A percentile compares a stretch with the other conserved stretches of the same genome.
phyloP scores from a whole-genome alignment of 35 echinoderm and acorn worm genomes.

The Apostichopus japonicus region DNA sequence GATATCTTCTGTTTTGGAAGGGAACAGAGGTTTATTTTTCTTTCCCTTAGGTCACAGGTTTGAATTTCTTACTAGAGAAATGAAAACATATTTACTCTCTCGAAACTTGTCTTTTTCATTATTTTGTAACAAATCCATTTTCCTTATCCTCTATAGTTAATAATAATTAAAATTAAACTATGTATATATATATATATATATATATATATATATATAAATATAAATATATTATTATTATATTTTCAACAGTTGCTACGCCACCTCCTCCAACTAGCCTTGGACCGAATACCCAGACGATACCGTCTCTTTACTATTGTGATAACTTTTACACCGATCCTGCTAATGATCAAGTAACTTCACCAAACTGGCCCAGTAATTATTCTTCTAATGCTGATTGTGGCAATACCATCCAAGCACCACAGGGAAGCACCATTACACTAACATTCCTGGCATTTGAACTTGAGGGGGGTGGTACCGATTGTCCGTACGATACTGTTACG shows the following conservation, averaged over 20 bases:
- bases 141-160: no score
- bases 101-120: no score
- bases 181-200: no score
- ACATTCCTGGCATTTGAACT: neutral
- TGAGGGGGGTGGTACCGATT: neutral
- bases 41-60: no score
- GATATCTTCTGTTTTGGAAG: no score
- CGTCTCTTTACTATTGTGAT: neutral
- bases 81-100: no score
- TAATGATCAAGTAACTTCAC: conserved; percentile 12
- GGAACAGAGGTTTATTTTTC: no score
- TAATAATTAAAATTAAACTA: no score
- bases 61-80: no score
- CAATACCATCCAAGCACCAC: neutral
- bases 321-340: neutral
- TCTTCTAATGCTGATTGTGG: neutral
- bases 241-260: neutral
- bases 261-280: neutral
- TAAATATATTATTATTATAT: no score
- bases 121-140: no score
- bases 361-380: conserved; percentile 10
- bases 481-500: neutral
- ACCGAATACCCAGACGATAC: neutral
- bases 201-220: no score
- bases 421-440: neutral